Evolutionary conservation across 2,888 invertebrate species (phyloP).

Genomic region (Ophonus ardosiacus): DNA sequence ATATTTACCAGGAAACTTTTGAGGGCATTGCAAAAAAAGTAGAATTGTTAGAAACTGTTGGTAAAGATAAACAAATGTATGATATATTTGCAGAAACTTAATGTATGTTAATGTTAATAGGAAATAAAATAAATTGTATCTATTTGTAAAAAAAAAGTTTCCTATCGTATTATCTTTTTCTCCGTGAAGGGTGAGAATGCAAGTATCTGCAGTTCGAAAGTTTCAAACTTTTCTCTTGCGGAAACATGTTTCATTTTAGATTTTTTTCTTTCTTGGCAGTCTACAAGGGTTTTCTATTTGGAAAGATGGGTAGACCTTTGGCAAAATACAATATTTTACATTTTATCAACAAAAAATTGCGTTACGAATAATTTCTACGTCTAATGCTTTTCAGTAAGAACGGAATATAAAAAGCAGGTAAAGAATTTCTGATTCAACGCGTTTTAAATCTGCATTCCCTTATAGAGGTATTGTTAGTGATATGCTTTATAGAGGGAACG

Average conservation of each 20-base stretch:
- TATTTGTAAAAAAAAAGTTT: conserved; percentile 10
- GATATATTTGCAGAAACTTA: conserved; percentile 93
- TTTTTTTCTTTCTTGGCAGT: conserved; percentile 55
- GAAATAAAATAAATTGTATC: background rate
- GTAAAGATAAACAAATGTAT: conserved; percentile 76
- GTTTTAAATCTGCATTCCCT: conserved; percentile 2
- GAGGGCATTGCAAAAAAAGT: conserved; percentile 83
- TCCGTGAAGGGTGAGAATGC: conserved; percentile 24
- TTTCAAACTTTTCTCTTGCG: conserved; percentile 61
- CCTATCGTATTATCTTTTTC: background rate
- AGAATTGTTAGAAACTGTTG: conserved; percentile 68
- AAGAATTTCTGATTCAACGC: conserved; percentile 8
- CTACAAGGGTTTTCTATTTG: conserved; percentile 59
- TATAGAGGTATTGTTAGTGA: conserved; percentile 13
- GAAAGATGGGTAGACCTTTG: conserved; percentile 48
- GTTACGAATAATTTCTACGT: background rate
- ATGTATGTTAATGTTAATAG: background rate
- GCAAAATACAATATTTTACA: conserved; percentile 12
- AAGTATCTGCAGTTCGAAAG: conserved; percentile 4
- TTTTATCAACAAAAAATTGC: background rate
- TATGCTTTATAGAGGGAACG: background rate
- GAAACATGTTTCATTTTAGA: conserved; percentile 63
- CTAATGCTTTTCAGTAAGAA: background rate
- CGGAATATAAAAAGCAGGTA: background rate
- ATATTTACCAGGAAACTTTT: conserved; percentile 95